phyloP scores from a whole-genome alignment of 2,113 vertebrate genomes.

The Hippocampus comes region DNA sequence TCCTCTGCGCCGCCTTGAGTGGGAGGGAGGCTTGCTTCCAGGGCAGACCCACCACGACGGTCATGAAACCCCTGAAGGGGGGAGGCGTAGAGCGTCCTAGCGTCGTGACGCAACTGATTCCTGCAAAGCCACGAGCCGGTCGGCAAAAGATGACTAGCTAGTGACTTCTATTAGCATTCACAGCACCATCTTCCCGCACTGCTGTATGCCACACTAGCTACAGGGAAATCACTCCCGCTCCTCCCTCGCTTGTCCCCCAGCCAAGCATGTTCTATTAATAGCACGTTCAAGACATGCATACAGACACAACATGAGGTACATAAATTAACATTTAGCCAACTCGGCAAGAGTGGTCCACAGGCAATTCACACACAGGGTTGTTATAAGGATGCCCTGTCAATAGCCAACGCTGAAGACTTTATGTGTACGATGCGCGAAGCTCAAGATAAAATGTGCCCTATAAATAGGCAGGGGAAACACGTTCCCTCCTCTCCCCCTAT shows the following conservation, averaged over 20 bases:
- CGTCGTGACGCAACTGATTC: constrained; percentile 62
- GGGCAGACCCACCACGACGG: constrained; percentile 67
- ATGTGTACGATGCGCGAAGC: constrained; percentile 2
- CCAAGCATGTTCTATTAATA: constrained; percentile 62
- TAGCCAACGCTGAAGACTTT: constrained; percentile 24
- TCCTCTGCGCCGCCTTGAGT: constrained; percentile 33
- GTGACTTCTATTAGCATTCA: constrained; percentile 68
- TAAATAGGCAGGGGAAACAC: constrained; percentile 7
- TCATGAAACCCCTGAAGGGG: constrained; percentile 56
- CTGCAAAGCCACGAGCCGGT: constrained; percentile 49
- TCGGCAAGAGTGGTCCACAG: constrained; percentile 51
- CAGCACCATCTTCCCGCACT: constrained; percentile 58
- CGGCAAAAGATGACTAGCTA: constrained; percentile 38
- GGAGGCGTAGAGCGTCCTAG: constrained; percentile 61
- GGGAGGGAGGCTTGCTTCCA: constrained; percentile 26
- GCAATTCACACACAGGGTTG: constrained; percentile 66
- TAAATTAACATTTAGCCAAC: constrained; percentile 66
- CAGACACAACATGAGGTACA: constrained; percentile 60
- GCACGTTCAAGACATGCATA: constrained; percentile 52
- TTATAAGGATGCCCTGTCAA: constrained; percentile 62
- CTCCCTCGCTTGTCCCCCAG: constrained; percentile 30
- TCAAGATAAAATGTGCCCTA: constrained; percentile 8
- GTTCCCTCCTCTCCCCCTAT: background rate
- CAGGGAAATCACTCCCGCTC: constrained; percentile 39
- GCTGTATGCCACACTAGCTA: constrained; percentile 41